These are phyloP conservation scores for Haliaeetus leucogaster DNA, from an alignment of 2,113 vertebrate species.

Conservation along the genomic window DNA sequence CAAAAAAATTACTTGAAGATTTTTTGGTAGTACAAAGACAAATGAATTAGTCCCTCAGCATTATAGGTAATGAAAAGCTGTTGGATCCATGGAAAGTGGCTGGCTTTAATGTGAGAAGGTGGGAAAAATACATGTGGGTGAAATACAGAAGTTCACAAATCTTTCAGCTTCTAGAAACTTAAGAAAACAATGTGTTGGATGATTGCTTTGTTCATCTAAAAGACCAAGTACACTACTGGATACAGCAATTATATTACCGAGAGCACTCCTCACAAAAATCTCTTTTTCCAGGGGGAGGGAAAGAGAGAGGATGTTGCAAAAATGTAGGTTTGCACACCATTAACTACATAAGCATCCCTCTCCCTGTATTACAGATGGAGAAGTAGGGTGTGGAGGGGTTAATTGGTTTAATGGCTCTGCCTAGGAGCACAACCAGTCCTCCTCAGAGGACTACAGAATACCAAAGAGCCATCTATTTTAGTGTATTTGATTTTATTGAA, in stretches of 20 bases:
- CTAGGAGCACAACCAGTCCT: neutral
- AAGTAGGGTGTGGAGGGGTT: neutral
- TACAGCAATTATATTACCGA: neutral
- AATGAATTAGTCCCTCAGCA: neutral
- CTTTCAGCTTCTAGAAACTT: neutral
- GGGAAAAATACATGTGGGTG: neutral
- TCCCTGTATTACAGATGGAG: neutral
- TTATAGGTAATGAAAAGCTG: neutral
- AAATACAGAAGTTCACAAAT: neutral
- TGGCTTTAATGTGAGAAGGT: neutral
- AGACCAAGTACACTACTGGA: neutral
- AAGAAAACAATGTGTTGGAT: neutral
- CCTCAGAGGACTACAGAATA: neutral
- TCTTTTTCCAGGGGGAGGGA: accelerated
- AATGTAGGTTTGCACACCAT: neutral
- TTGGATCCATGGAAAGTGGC: neutral
- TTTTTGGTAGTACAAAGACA: neutral
- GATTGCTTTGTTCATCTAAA: neutral
- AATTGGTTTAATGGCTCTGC: neutral
- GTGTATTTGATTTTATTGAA: neutral
- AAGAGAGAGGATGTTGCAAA: neutral
- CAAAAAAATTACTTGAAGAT: neutral
- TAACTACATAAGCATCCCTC: neutral
- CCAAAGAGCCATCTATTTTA: neutral
- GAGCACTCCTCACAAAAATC: neutral